These are phyloP conservation scores for Phymatocera aterrima DNA, from an alignment of 2,888 invertebrate species.

Conservation along the genomic window DNA sequence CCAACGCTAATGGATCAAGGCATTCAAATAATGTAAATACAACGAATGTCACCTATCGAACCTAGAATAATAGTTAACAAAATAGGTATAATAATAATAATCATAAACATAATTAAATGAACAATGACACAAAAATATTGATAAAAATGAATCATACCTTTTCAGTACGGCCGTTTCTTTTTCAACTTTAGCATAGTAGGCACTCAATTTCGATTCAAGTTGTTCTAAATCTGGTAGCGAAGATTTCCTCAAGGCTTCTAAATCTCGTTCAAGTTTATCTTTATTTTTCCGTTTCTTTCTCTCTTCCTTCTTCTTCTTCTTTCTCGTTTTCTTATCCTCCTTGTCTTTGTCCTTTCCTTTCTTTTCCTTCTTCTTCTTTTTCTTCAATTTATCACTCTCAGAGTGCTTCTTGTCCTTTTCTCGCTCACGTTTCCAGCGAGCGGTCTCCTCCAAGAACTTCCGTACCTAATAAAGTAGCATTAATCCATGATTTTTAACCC, in stretches of 20 bases:
- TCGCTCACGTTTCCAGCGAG: conserved; percentile 86
- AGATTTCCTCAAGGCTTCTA: conserved; percentile 81
- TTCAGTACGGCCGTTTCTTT: conserved; percentile 78
- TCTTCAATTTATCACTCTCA: conserved; percentile 80
- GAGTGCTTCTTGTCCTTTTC: conserved; percentile 86
- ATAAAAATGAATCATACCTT: conserved; percentile 73
- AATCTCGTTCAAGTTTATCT: conserved; percentile 79
- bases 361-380: conserved; percentile 86
- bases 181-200: conserved; percentile 87
- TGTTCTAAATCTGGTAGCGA: conserved; percentile 86
- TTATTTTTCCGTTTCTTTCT: conserved; percentile 76
- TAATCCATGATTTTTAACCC: conserved; percentile 17
- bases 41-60: conserved; percentile 67
- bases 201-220: conserved; percentile 85
- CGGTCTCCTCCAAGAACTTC: conserved; percentile 90
- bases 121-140: neutral
- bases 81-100: conserved; percentile 51
- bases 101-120: neutral
- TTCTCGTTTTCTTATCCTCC: conserved; percentile 77
- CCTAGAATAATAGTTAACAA: conserved; percentile 37
- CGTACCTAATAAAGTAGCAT: conserved; percentile 77
- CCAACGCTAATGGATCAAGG: neutral
- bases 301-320: conserved; percentile 82
- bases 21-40: neutral
- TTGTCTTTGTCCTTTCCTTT: conserved; percentile 83